Evolutionary conservation across 1,140 invertebrate species (phyloP), one percentile per base, ranked within the genome.

Genomic region (Camponotus floridanus): DNA sequence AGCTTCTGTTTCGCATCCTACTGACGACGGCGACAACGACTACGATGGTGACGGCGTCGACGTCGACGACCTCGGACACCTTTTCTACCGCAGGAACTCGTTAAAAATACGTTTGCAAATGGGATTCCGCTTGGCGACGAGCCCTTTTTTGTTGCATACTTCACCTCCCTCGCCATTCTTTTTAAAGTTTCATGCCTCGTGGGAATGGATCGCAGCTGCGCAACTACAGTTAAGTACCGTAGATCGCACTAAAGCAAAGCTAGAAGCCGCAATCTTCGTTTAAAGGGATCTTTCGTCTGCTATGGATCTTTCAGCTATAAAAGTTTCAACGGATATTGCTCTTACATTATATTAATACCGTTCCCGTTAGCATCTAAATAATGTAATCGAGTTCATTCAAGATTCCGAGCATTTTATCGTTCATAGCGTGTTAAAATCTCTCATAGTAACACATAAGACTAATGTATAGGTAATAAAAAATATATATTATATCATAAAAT

Each of bases 151-250:
- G 67, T 81, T 85, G 68, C 65, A 74, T 59, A 78, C 65, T 86
- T 70, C 59, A 80, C 79, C 65, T 74, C 68, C 59, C 61, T 68
- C 61, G 36, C 68, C 70, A 81, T 65, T 76, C 83, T 90, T 85
- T 91, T 92, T 89, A 92, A 92, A 92, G 90, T 92, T 91, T 92
- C 88, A 91, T 88, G 87, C 86, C 86, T 88, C 85, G 87, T 87
- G 91, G 91, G 87, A 92, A 91, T 90, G 86, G 87, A 78, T 92
- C 87, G 89, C 80, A 85, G 91, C 87, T 73, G 86, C 74, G 91
- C 76, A 78, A 76, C 90, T 87, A 86, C 80, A 84, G 87, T 90
- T 92, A 92, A 92, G 90, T 84, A 89, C 81, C 86, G 87, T 86
- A 89, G 88, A 91, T 90, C 91, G 81, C 80, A 86, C 87, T 39